These are phyloP conservation scores for Steinernema feltiae DNA, from an alignment of 1,140 invertebrate species.

Conservation along the genomic window DNA sequence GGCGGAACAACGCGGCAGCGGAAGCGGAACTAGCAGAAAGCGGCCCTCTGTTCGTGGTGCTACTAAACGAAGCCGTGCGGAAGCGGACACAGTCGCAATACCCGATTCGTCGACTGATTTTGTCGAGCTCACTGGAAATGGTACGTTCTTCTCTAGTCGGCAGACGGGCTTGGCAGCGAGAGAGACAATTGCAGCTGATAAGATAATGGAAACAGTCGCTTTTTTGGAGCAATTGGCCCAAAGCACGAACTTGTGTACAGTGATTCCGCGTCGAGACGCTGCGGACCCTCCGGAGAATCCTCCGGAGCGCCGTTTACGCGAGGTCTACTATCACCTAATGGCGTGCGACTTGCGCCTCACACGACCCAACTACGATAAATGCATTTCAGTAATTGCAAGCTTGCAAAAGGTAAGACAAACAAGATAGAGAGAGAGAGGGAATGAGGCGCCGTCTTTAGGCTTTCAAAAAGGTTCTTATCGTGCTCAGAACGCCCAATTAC, in stretches of 20 bases:
- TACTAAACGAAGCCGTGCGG: no score
- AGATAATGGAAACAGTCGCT: slow-evolving; percentile 8
- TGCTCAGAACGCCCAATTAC: neutral
- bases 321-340: neutral
- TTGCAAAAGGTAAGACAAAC: neutral
- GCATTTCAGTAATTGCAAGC: neutral
- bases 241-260: neutral
- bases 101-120: neutral
- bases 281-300: neutral
- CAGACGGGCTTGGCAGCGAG: neutral
- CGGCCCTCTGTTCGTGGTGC: no score
- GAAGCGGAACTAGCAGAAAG: no score
- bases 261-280: neutral
- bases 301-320: neutral
- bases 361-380: neutral
- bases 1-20: no score
- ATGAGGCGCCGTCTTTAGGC: neutral
- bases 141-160: neutral
- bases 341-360: neutral
- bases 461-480: neutral
- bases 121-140: neutral
- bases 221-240: slow-evolving; percentile 1
- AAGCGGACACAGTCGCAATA: no score
- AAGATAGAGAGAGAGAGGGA: neutral
- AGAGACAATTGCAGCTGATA: slow-evolving; percentile 12